Evolutionary conservation across 2,888 invertebrate genomes (phyloP).

Genomic region (Cylindroiulus punctatus): DNA sequence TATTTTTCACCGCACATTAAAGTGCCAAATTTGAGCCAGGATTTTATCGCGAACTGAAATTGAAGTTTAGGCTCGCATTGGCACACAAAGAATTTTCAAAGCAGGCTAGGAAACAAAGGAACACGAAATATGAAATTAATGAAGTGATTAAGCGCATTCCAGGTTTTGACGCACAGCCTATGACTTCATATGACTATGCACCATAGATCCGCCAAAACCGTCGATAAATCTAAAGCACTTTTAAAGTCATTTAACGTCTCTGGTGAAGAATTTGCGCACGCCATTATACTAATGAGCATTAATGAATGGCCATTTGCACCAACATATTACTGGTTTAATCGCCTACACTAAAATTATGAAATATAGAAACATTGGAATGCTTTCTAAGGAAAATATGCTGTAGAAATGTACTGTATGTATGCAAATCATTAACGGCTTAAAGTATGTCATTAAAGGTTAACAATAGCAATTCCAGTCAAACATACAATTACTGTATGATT

Average conservation of each 20-base stretch:
- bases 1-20: conserved; percentile 2
- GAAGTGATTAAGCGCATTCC: conserved; percentile 1
- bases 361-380: too few species aligned
- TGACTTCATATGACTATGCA: not conserved
- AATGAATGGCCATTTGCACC: not conserved
- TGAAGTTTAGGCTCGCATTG: not conserved
- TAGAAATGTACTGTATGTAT: too few species aligned
- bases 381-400: too few species aligned
- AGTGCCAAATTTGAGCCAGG: not conserved
- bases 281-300: not conserved
- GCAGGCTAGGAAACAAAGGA: not conserved
- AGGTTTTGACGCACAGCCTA: not conserved
- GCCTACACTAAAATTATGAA: too few species aligned
- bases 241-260: not conserved
- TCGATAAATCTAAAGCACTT: not conserved
- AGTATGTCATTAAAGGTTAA: too few species aligned
- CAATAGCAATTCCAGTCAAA: too few species aligned
- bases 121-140: conserved; percentile 34
- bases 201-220: not conserved
- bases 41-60: not conserved
- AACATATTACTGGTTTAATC: too few species aligned
- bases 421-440: too few species aligned
- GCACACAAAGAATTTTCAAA: not conserved
- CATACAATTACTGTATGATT: too few species aligned
- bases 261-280: not conserved